phyloP scores from a whole-genome alignment of 2,113 vertebrate genomes.

The Sceloporus undulatus region DNA sequence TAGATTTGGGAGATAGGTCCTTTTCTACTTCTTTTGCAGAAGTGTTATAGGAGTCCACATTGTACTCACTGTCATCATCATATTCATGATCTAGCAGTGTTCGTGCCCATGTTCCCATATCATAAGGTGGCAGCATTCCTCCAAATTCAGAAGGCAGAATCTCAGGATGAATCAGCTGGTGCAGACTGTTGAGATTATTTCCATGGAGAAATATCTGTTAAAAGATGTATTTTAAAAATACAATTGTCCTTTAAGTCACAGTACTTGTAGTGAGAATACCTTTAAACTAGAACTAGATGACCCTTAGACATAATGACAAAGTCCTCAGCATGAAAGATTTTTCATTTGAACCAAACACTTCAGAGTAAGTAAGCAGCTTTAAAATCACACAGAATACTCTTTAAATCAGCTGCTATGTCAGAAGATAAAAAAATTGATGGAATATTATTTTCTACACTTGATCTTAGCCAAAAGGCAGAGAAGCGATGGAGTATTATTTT shows the following conservation, averaged over 20 bases:
- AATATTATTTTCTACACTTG: too few relatives aligned
- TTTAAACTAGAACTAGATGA: background rate
- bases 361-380: background rate
- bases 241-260: background rate
- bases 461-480: too few relatives aligned
- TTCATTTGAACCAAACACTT: background rate
- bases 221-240: constrained; percentile 31
- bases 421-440: background rate
- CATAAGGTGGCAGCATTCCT: constrained; percentile 97
- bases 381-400: background rate
- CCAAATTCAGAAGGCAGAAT: constrained; percentile 97
- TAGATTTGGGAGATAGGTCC: constrained; percentile 93
- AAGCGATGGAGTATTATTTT: too few relatives aligned
- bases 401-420: background rate
- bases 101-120: constrained; percentile 99
- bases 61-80: constrained; percentile 94
- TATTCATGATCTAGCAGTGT: constrained; percentile 98
- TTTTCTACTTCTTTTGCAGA: constrained; percentile 91
- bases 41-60: constrained; percentile 88
- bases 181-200: constrained; percentile 97
- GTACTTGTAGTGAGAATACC: background rate
- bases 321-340: background rate
- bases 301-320: accelerated
- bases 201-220: constrained; percentile 97
- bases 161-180: constrained; percentile 96